These are phyloP conservation scores for Grammomys surdaster DNA, from an alignment of 2,113 vertebrate species.

Conservation along the genomic window DNA sequence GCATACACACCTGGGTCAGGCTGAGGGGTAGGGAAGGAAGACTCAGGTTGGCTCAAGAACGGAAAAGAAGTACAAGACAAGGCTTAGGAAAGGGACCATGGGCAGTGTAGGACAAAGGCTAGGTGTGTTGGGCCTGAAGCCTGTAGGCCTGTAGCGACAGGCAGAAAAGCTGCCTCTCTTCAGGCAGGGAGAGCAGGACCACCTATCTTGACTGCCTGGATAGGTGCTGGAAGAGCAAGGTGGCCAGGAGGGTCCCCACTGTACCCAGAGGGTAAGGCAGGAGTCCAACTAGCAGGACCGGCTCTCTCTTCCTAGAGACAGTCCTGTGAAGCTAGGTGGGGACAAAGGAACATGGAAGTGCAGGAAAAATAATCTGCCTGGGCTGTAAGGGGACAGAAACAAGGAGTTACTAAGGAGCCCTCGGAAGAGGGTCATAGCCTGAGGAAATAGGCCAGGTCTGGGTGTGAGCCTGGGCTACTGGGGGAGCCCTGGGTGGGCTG, in stretches of 20 bases:
- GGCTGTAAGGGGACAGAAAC: not conserved
- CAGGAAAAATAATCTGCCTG: not conserved
- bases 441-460: not conserved
- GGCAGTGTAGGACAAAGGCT: not conserved
- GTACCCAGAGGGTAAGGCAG: not conserved
- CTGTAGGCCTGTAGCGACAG: not conserved
- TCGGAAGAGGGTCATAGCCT: not conserved
- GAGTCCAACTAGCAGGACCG: not conserved
- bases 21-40: not conserved
- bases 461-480: not conserved
- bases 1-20: not conserved
- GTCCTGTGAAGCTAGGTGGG: not conserved
- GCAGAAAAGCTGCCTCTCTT: not conserved
- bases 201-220: not conserved
- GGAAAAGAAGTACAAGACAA: not conserved
- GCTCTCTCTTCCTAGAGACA: not conserved
- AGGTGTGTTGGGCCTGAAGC: not conserved
- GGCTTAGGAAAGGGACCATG: not conserved
- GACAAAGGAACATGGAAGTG: not conserved
- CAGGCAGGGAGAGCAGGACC: not conserved
- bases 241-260: not conserved
- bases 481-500: not conserved
- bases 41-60: not conserved
- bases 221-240: fast-evolving
- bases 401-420: not conserved